phyloP scores from a whole-genome alignment of 2,797 vertebrate genomes.

The Potorous gilbertii region DNA sequence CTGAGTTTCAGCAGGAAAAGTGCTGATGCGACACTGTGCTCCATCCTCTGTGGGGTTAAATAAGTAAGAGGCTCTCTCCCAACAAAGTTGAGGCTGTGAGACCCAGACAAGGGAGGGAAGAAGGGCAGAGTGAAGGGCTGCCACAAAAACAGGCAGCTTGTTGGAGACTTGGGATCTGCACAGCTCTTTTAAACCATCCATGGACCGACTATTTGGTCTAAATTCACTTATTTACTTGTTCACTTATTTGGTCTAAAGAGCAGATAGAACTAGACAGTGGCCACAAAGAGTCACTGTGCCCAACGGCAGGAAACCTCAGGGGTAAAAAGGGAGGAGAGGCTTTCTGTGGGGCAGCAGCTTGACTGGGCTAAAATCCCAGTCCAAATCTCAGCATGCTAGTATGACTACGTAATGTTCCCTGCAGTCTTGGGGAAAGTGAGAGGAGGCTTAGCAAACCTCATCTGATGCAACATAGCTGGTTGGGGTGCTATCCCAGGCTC shows the following conservation, averaged over 20 bases:
- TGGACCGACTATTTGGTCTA: neutral
- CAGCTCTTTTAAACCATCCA: slow-evolving; percentile 5
- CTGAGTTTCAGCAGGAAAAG: slow-evolving; percentile 9
- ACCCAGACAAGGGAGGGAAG: neutral
- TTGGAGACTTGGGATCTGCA: slow-evolving; percentile 29
- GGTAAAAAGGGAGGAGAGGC: neutral
- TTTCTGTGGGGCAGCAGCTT: neutral
- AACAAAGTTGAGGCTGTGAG: neutral
- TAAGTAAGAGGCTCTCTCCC: neutral
- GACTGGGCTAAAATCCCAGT: neutral
- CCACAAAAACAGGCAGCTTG: slow-evolving; percentile 2
- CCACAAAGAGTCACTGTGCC: neutral
- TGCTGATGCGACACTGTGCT: neutral
- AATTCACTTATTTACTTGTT: too few species aligned
- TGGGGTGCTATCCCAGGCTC: slow-evolving; percentile 24
- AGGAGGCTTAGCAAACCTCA: slow-evolving; percentile 25
- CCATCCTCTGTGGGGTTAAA: neutral
- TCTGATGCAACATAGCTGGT: slow-evolving; percentile 1
- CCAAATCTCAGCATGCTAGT: neutral
- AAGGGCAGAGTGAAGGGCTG: neutral
- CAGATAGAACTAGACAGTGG: neutral
- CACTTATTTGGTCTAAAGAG: slow-evolving; percentile 23
- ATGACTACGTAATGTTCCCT: neutral
- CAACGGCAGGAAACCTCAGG: neutral
- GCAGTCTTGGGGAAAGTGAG: slow-evolving; percentile 19